Conservation (phyloP, 1,140 invertebrate genomes). For the Diuraphis noxia region DNA sequence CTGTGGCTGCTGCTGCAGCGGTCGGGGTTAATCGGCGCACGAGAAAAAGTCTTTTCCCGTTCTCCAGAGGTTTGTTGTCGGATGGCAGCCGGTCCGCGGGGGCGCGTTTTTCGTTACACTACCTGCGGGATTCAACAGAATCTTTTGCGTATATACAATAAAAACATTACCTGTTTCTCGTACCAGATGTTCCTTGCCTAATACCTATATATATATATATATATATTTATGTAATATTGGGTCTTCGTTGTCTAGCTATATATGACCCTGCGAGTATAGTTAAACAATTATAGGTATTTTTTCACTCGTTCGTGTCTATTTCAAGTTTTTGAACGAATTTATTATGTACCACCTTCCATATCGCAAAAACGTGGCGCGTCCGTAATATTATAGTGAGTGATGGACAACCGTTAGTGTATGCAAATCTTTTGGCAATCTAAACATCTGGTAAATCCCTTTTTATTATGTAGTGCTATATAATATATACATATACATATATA, state of each 20-base stretch:
- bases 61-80: background rate
- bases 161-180: conserved; percentile 14
- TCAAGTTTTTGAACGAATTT: background rate
- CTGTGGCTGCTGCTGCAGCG: background rate
- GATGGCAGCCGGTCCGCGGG: background rate
- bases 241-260: background rate
- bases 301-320: background rate
- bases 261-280: background rate
- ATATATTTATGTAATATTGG: background rate
- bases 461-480: background rate
- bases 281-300: background rate
- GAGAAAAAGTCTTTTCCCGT: background rate
- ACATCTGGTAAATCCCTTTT: background rate
- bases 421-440: background rate
- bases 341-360: background rate
- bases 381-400: background rate
- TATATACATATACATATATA: background rate
- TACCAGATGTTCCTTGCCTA: background rate
- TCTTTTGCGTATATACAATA: background rate
- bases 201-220: background rate
- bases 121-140: conserved; percentile 3
- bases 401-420: background rate
- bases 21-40: background rate
- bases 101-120: background rate
- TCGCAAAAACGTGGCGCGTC: background rate